phyloP scores from a whole-genome alignment of 2,888 invertebrate genomes.

The Dasysyrphus tricinctus region DNA sequence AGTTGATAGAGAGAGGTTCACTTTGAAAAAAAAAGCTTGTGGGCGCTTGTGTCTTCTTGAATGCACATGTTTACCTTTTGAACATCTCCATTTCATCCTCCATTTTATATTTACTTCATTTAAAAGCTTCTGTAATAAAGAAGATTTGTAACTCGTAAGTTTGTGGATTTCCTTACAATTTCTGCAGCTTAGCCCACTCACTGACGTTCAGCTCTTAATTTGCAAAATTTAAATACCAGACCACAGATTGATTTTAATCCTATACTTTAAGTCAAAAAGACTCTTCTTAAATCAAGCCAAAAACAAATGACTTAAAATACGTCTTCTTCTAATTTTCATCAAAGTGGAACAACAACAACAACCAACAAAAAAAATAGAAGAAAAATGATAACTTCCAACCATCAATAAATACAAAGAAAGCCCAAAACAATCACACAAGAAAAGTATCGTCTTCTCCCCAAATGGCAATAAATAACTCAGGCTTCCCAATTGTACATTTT shows the following conservation, averaged over 20 bases:
- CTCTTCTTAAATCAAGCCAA: constrained; percentile 10
- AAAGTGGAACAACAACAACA: background rate
- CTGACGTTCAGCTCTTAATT: background rate
- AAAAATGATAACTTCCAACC: constrained; percentile 33
- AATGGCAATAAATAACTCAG: constrained; percentile 60
- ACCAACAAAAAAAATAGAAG: constrained; percentile 3
- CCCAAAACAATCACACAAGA: constrained; percentile 52
- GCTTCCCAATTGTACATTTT: constrained; percentile 26
- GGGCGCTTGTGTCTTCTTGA: too few species aligned
- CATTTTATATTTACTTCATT: too few species aligned
- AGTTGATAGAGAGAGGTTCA: too few species aligned
- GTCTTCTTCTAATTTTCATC: constrained; percentile 17
- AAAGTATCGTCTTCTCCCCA: constrained; percentile 51
- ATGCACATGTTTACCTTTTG: too few species aligned
- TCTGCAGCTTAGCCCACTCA: background rate
- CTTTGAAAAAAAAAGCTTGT: too few species aligned
- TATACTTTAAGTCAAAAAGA: background rate
- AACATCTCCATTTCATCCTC: too few species aligned
- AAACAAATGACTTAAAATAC: constrained; percentile 11
- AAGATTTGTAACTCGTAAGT: too few species aligned
- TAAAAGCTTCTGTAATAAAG: too few species aligned
- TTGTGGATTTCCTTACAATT: background rate
- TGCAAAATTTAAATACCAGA: background rate
- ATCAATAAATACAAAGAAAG: constrained; percentile 27
- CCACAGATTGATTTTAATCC: background rate